These are phyloP conservation scores for Odontamblyopus lacepedii DNA, from an alignment of 2,797 vertebrate species.

Conservation along the genomic window DNA sequence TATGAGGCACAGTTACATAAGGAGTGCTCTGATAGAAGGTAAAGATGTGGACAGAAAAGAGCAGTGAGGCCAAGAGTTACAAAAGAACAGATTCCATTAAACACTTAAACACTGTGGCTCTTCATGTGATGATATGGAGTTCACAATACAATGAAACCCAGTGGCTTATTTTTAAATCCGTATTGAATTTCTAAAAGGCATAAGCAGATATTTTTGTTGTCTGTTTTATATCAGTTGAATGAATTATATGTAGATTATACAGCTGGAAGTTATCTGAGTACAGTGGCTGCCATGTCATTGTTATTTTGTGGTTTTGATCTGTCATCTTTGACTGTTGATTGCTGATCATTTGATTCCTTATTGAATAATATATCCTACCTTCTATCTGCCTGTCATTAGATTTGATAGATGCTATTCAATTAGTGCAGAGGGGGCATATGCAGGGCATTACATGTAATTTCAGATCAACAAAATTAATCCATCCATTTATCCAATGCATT, in stretches of 20 bases:
- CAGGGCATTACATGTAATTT: background rate
- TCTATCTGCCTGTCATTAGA: background rate
- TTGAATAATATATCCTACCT: no score
- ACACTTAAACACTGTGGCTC: background rate
- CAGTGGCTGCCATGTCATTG: slow-evolving; percentile 16
- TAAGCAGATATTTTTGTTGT: background rate
- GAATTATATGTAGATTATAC: background rate
- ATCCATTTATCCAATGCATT: background rate
- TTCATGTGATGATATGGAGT: background rate
- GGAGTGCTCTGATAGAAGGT: background rate
- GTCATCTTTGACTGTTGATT: slow-evolving; percentile 3
- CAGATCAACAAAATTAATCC: background rate
- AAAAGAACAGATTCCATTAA: background rate
- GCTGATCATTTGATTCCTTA: no score
- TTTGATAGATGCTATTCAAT: background rate
- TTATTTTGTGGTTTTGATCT: slow-evolving; percentile 33
- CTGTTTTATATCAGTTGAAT: background rate
- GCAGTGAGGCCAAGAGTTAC: slow-evolving; percentile 7
- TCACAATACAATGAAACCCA: background rate
- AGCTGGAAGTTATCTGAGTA: slow-evolving; percentile 12
- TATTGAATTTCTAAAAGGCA: background rate
- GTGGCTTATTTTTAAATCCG: slow-evolving; percentile 2
- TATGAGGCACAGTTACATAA: background rate
- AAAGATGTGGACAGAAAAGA: slow-evolving; percentile 13
- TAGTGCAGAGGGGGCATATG: background rate